A percentile compares a stretch with the other conserved stretches of the same genome.
These are phyloP conservation scores for Pocillopora meandrina DNA, from an alignment of 92 coral and sea anemone species.

Conservation along the genomic window DNA sequence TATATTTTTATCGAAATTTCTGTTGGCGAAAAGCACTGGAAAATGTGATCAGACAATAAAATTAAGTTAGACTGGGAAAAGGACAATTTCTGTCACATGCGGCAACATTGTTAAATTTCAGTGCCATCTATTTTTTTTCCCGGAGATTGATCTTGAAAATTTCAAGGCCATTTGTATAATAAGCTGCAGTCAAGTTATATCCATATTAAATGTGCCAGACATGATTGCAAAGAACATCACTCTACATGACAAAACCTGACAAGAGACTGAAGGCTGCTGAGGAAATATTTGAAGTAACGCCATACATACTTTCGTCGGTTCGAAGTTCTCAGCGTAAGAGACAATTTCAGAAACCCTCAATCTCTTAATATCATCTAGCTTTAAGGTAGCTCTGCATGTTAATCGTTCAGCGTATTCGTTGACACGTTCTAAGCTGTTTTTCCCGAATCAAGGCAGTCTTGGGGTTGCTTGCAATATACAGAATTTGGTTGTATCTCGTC, in stretches of 20 bases:
- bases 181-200: too few species aligned
- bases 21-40: background rate
- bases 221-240: background rate
- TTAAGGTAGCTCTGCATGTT: background rate
- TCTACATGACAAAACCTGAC: background rate
- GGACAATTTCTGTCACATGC: background rate
- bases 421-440: too few species aligned
- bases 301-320: too few species aligned
- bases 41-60: background rate
- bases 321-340: background rate
- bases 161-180: too few species aligned
- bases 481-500: too few species aligned
- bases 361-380: background rate
- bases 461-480: too few species aligned
- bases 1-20: too few species aligned
- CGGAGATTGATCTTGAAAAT: too few species aligned
- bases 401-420: background rate
- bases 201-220: background rate
- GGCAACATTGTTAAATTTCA: too few species aligned
- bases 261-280: background rate
- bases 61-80: background rate
- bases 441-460: too few species aligned
- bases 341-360: background rate
- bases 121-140: too few species aligned
- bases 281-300: too few species aligned